Evolutionary conservation across 2,888 invertebrate species (phyloP).

Genomic region (Nipponacmea schrenckii): DNA sequence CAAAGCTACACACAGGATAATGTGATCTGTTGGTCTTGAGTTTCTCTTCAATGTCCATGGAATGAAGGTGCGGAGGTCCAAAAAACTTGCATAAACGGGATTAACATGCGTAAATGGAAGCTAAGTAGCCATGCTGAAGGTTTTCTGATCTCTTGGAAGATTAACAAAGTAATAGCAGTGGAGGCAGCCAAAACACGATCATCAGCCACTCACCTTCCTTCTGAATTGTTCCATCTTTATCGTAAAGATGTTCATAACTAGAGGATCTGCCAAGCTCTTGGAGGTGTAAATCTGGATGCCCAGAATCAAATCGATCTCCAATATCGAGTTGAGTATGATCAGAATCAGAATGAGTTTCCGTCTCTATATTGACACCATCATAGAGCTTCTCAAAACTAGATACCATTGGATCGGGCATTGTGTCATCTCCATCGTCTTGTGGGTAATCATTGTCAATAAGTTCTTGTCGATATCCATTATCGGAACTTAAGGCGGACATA

Average conservation of each 20-base stretch:
- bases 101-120: background rate
- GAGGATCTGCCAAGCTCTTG: slow-evolving; percentile 45
- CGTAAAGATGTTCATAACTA: slow-evolving; percentile 60
- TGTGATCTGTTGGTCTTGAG: too few relatives aligned
- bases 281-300: slow-evolving; percentile 51
- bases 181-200: slow-evolving; percentile 2
- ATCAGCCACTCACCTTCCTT: slow-evolving; percentile 39
- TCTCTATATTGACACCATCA: slow-evolving; percentile 46
- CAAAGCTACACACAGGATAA: background rate
- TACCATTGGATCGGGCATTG: slow-evolving; percentile 30
- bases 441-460: slow-evolving; percentile 17
- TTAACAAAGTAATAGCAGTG: background rate
- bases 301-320: slow-evolving; percentile 59
- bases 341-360: slow-evolving; percentile 40
- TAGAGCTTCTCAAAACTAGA: slow-evolving; percentile 57
- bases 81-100: slow-evolving; percentile 5
- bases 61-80: too few relatives aligned
- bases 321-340: slow-evolving; percentile 54
- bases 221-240: slow-evolving; percentile 40
- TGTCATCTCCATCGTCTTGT: slow-evolving; percentile 19
- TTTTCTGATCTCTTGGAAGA: background rate
- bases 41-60: too few relatives aligned
- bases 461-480: slow-evolving; percentile 35
- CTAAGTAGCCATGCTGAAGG: background rate
- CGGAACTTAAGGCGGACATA: slow-evolving; percentile 48